Evolutionary conservation across 2,797 vertebrate species (phyloP).

Genomic region (Neosilurus hyrtlii): DNA sequence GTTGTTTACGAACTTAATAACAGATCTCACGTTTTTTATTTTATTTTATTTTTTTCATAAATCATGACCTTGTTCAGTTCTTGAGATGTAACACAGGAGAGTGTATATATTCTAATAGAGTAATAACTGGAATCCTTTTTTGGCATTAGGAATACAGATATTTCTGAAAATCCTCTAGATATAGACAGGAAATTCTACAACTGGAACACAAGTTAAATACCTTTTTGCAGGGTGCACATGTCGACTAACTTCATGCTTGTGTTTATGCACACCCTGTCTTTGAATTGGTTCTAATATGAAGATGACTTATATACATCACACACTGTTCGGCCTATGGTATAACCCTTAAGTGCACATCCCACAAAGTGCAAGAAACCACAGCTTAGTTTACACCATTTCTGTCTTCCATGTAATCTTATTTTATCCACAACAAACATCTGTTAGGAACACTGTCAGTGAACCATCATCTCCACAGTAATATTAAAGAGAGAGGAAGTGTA

Average conservation of each 20-base stretch:
- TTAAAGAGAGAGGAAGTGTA: background rate
- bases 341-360: slow-evolving; percentile 18
- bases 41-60: background rate
- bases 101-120: background rate
- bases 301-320: background rate
- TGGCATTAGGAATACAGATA: background rate
- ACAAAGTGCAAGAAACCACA: slow-evolving; percentile 41
- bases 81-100: background rate
- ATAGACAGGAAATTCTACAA: background rate
- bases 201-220: background rate
- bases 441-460: background rate
- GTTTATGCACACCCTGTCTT: background rate
- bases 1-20: background rate
- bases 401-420: slow-evolving; percentile 46
- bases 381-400: slow-evolving; percentile 36
- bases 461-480: background rate
- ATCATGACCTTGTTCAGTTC: background rate
- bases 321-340: background rate
- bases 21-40: background rate
- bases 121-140: background rate
- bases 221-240: background rate
- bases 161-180: background rate
- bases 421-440: slow-evolving; percentile 24
- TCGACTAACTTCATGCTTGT: background rate
- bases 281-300: background rate